Evolutionary conservation across 1,140 invertebrate species (phyloP).

Genomic region (Panonychus citri): DNA sequence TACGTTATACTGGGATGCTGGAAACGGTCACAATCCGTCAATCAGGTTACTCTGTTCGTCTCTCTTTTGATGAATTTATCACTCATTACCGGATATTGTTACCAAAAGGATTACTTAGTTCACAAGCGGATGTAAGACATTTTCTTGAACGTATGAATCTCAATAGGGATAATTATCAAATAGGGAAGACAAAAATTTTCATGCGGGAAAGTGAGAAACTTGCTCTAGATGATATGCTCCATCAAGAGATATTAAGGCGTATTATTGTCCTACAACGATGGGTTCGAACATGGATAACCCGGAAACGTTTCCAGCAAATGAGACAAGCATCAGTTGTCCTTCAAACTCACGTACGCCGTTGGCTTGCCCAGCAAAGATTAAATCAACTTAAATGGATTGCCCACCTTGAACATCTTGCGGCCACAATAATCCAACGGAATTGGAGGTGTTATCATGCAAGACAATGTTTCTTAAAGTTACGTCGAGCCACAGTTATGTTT

Average conservation of each 20-base stretch:
- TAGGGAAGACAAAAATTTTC: slow-evolving; percentile 71
- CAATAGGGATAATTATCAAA: slow-evolving; percentile 69
- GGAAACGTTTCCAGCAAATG: slow-evolving; percentile 46
- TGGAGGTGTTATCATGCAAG: slow-evolving; percentile 42
- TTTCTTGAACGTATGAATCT: slow-evolving; percentile 55
- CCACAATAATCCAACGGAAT: slow-evolving; percentile 44
- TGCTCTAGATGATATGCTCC: slow-evolving; percentile 64
- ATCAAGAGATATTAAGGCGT: slow-evolving; percentile 74
- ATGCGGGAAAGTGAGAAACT: slow-evolving; percentile 81
- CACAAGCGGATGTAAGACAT: slow-evolving; percentile 48
- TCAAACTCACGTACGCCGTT: slow-evolving; percentile 39
- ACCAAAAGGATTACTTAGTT: slow-evolving; percentile 56
- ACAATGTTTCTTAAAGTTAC: slow-evolving; percentile 39
- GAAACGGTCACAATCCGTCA: slow-evolving; percentile 84
- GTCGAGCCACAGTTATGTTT: slow-evolving; percentile 20
- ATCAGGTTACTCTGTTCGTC: slow-evolving; percentile 76
- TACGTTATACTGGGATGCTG: slow-evolving; percentile 81
- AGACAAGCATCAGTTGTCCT: slow-evolving; percentile 45
- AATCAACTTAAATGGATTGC: slow-evolving; percentile 9
- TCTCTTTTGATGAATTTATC: slow-evolving; percentile 82
- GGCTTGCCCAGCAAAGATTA: slow-evolving; percentile 23
- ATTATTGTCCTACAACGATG: slow-evolving; percentile 77
- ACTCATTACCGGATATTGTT: slow-evolving; percentile 71
- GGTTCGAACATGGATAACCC: slow-evolving; percentile 51
- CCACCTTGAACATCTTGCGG: slow-evolving; percentile 30